Conservation (phyloP, 1,140 invertebrate genomes). For the Oncopodura yosiiana region DNA sequence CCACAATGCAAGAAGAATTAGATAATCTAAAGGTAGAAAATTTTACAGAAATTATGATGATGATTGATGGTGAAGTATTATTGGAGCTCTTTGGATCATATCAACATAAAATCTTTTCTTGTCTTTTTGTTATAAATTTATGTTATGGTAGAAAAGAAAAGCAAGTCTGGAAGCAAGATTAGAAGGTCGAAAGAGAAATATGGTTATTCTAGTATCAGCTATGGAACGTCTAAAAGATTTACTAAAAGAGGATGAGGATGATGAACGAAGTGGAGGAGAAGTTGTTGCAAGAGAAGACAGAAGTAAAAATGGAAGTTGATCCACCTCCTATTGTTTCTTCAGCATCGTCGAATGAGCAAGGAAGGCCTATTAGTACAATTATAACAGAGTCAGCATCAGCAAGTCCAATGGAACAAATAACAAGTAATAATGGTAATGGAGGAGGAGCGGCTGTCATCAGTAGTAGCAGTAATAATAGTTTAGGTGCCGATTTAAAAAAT, state of each 20-base stretch:
- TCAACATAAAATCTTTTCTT: not conserved
- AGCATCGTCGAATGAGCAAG: not conserved
- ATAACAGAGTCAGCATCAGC: not conserved
- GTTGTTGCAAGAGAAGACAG: not conserved
- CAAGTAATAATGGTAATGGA: not conserved
- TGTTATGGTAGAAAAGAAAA: constrained; percentile 49
- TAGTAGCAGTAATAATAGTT: not conserved
- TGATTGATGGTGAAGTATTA: not conserved
- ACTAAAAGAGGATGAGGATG: not conserved
- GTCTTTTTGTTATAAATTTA: not conserved
- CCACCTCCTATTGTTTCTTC: not conserved
- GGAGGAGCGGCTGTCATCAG: too few relatives aligned
- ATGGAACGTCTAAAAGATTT: constrained; percentile 39
- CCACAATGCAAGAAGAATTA: constrained; percentile 63
- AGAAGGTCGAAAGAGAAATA: constrained; percentile 72
- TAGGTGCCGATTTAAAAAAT: too few relatives aligned
- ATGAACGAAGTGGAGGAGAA: not conserved
- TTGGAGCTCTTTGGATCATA: not conserved
- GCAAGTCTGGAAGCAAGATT: constrained; percentile 64
- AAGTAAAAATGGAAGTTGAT: too few relatives aligned
- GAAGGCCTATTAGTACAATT: not conserved
- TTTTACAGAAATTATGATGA: constrained; percentile 24
- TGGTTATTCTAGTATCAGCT: constrained; percentile 72
- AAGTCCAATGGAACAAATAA: not conserved
- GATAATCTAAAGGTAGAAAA: constrained; percentile 48